Evolutionary conservation across 2,113 vertebrate species (phyloP).

Genomic region (Aleadryas rufinucha): DNA sequence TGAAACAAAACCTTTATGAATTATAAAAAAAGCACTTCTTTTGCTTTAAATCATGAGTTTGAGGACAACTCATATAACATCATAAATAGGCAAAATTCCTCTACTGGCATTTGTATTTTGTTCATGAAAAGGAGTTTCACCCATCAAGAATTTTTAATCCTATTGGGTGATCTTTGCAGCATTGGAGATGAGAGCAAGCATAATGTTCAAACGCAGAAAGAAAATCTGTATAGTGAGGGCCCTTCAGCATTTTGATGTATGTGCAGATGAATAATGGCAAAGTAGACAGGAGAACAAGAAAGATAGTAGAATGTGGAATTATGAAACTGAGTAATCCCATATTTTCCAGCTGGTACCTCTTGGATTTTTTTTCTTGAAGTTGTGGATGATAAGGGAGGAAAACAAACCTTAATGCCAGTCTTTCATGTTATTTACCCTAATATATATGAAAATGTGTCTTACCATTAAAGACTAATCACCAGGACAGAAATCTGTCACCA

Average conservation of each 20-base stretch:
- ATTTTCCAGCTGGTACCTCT: not conserved
- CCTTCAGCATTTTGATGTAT: not conserved
- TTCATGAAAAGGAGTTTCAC: conserved; percentile 7
- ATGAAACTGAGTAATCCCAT: not conserved
- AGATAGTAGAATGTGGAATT: not conserved
- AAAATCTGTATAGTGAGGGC: not conserved
- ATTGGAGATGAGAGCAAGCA: not conserved
- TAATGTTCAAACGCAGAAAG: not conserved
- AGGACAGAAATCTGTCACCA: not conserved
- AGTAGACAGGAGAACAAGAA: not conserved
- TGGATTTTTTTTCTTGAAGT: not conserved
- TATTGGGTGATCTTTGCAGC: not conserved
- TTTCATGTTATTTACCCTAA: not conserved
- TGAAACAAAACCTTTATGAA: not conserved
- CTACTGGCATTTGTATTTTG: not conserved
- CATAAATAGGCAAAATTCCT: not conserved
- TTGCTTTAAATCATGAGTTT: not conserved
- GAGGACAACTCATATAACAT: not conserved
- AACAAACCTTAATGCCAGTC: not conserved
- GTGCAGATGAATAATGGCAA: not conserved
- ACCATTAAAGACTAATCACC: not conserved
- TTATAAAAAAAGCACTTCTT: not conserved
- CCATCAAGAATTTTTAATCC: conserved; percentile 8
- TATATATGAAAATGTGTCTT: not conserved
- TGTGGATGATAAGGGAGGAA: not conserved